phyloP scores from a whole-genome alignment of 2,888 invertebrate species.

The Pemphredon lugubris region DNA sequence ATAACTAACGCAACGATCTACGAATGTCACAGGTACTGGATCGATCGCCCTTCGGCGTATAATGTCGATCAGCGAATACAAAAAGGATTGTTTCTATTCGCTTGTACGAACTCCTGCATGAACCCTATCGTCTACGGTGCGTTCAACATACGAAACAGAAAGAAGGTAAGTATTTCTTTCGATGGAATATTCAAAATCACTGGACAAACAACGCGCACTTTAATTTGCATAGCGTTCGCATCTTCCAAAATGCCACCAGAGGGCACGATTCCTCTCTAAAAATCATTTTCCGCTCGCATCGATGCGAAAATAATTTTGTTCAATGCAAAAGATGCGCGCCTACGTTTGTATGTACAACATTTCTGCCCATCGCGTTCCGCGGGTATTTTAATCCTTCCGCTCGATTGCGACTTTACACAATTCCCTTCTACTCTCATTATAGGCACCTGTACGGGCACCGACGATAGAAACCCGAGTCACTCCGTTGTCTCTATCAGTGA shows the following conservation, averaged over 20 bases:
- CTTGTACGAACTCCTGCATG: slow-evolving; percentile 97
- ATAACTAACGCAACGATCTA: background rate
- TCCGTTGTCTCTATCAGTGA: slow-evolving; percentile 77
- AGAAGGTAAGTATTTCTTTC: slow-evolving; percentile 66
- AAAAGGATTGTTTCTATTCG: slow-evolving; percentile 94
- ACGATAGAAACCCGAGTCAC: slow-evolving; percentile 78
- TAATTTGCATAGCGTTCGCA: background rate
- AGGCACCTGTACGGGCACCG: slow-evolving; percentile 73
- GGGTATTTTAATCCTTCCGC: too few species aligned
- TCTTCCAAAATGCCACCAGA: too few species aligned
- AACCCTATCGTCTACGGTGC: slow-evolving; percentile 97
- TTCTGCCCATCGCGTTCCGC: too few species aligned
- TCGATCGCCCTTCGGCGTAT: slow-evolving; percentile 87
- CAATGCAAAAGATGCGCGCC: too few species aligned
- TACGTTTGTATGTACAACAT: too few species aligned
- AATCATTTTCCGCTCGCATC: too few species aligned
- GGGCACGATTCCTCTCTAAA: too few species aligned
- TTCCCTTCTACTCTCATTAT: slow-evolving; percentile 63
- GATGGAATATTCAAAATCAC: slow-evolving; percentile 8
- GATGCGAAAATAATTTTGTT: too few species aligned
- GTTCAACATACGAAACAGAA: slow-evolving; percentile 87
- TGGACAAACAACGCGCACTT: background rate
- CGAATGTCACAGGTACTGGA: slow-evolving; percentile 88
- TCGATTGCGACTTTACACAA: too few species aligned
- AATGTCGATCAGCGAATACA: slow-evolving; percentile 90